A percentile compares a stretch with the other conserved stretches of the same genome.
Conservation (phyloP, 2,888 invertebrate genomes). For the Copidosoma aretas region DNA sequence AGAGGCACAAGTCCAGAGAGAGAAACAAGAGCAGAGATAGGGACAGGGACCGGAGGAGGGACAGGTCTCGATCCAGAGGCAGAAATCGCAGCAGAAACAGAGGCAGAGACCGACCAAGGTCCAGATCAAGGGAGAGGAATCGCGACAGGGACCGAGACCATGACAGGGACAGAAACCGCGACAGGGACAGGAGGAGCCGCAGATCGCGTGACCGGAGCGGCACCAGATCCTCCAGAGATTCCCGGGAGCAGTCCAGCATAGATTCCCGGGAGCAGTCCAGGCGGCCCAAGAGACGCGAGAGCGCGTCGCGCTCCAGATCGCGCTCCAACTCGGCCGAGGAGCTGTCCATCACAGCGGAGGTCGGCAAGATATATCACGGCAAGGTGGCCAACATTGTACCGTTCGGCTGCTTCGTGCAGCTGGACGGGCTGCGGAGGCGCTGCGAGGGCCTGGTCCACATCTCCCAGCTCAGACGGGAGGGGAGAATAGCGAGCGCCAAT, state of each 20-base stretch:
- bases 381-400: constrained; percentile 94
- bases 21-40: constrained; percentile 39
- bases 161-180: constrained; percentile 44
- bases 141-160: constrained; percentile 32
- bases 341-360: constrained; percentile 77
- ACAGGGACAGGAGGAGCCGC: constrained; percentile 22
- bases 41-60: constrained; percentile 41
- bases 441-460: constrained; percentile 98
- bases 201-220: constrained; percentile 16
- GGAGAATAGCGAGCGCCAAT: constrained; percentile 90
- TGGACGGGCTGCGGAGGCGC: constrained; percentile 86
- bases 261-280: not conserved
- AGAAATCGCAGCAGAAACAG: constrained; percentile 44
- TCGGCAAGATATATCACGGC: constrained; percentile 89
- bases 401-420: constrained; percentile 98
- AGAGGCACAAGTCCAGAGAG: constrained; percentile 48
- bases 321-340: constrained; percentile 52
- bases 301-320: not conserved
- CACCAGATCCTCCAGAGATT: not conserved
- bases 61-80: constrained; percentile 41
- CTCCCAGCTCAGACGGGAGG: constrained; percentile 90
- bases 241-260: not conserved
- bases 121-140: constrained; percentile 41
- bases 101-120: constrained; percentile 36
- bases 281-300: not conserved